phyloP scores from a whole-genome alignment of 2,888 invertebrate genomes.

The Trichopria drosophilae region DNA sequence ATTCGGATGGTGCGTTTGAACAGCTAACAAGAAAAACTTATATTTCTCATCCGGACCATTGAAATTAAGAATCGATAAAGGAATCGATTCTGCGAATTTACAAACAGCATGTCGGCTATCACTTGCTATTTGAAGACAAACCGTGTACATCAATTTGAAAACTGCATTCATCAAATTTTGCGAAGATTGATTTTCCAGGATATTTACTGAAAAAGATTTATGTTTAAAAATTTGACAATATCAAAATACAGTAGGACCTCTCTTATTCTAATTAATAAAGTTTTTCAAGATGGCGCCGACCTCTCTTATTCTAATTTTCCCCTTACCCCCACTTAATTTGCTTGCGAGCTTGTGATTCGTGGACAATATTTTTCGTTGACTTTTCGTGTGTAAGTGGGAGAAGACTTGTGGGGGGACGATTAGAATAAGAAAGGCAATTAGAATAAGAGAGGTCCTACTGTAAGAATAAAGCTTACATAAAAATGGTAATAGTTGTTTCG shows the following conservation, averaged over 20 bases:
- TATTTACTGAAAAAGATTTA: slow-evolving; percentile 32
- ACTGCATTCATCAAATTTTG: slow-evolving; percentile 38
- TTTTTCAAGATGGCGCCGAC: too few relatives aligned
- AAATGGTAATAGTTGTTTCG: slow-evolving; percentile 44
- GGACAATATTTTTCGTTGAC: too few relatives aligned
- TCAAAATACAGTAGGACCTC: slow-evolving; percentile 13
- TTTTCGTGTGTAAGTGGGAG: too few relatives aligned
- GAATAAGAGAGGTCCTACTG: too few relatives aligned
- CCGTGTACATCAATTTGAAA: slow-evolving; percentile 41
- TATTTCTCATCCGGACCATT: slow-evolving; percentile 53
- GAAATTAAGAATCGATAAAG: slow-evolving; percentile 58
- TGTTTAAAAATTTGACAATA: slow-evolving; percentile 13
- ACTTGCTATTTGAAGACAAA: slow-evolving; percentile 58
- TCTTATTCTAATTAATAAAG: too few relatives aligned
- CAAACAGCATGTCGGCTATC: slow-evolving; percentile 62
- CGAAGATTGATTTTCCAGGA: slow-evolving; percentile 33
- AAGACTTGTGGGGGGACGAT: too few relatives aligned
- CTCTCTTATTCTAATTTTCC: too few relatives aligned
- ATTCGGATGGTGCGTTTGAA: slow-evolving; percentile 62
- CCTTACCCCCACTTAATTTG: too few relatives aligned
- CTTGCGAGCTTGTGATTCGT: too few relatives aligned
- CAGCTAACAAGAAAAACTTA: slow-evolving; percentile 60
- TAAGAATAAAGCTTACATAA: too few relatives aligned
- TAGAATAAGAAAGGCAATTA: too few relatives aligned
- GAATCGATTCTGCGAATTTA: slow-evolving; percentile 61